Conservation (phyloP, 2,888 invertebrate genomes). For the Lampropteryx suffumata region DNA sequence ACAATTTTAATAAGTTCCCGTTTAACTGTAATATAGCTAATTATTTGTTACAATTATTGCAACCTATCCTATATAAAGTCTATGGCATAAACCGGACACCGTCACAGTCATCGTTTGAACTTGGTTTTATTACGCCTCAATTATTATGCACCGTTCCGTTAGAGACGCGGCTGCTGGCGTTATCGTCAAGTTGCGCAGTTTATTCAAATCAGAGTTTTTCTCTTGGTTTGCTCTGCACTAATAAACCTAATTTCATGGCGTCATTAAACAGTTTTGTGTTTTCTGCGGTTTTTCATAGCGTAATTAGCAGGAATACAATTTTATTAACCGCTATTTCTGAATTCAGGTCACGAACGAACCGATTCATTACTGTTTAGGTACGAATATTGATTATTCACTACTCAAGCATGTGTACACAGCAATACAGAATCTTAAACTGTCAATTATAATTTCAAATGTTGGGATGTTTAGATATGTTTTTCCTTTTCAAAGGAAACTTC, state of each 20-base stretch:
- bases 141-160: constrained; percentile 44
- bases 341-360: constrained; percentile 45
- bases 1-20: constrained; percentile 12
- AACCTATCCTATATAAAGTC: constrained; percentile 14
- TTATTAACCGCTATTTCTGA: constrained; percentile 46
- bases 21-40: constrained; percentile 7
- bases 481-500: constrained; percentile 60
- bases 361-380: constrained; percentile 38
- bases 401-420: constrained; percentile 26
- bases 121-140: constrained; percentile 39
- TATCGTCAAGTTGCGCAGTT: constrained; percentile 44
- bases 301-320: constrained; percentile 46
- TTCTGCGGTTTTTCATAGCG: constrained; percentile 50
- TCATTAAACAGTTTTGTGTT: constrained; percentile 49
- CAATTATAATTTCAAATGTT: not conserved
- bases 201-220: constrained; percentile 37
- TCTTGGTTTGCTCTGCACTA: constrained; percentile 41
- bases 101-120: constrained; percentile 29
- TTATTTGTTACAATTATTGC: constrained; percentile 10
- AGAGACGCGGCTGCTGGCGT: constrained; percentile 29
- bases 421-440: constrained; percentile 1
- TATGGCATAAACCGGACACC: constrained; percentile 24
- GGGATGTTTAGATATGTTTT: constrained; percentile 22
- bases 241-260: constrained; percentile 54
- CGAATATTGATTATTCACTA: constrained; percentile 41